Evolutionary conservation across 2,888 invertebrate genomes (phyloP).

Genomic region (Catocala sponsa): DNA sequence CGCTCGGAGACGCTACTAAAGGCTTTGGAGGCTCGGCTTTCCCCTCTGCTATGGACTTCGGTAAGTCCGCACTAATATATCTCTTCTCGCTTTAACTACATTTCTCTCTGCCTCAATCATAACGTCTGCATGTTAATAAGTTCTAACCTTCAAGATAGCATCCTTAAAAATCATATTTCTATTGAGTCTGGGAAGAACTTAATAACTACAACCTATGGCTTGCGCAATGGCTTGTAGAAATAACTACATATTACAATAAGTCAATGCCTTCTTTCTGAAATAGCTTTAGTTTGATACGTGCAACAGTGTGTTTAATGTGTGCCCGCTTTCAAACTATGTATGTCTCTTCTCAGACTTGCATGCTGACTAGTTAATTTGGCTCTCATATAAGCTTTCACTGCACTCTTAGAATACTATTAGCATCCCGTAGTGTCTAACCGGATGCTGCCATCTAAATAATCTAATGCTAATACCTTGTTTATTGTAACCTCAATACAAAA

Average conservation of each 20-base stretch:
- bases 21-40: constrained; percentile 94
- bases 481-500: no score
- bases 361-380: constrained; percentile 1
- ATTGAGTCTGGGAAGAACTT: no score
- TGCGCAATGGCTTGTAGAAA: not conserved
- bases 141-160: not conserved
- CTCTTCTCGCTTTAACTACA: not conserved
- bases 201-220: no score
- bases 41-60: constrained; percentile 89
- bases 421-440: not conserved
- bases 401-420: not conserved
- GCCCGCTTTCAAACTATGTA: no score
- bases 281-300: no score
- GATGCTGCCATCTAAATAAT: no score
- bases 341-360: not conserved
- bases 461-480: no score
- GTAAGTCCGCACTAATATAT: constrained; percentile 85
- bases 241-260: not conserved
- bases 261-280: no score
- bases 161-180: no score
- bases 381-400: constrained; percentile 1
- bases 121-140: not conserved
- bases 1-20: constrained; percentile 92
- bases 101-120: not conserved
- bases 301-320: no score